A percentile compares a stretch with the other conserved stretches of the same genome.
These are phyloP conservation scores for Parauchenoglanis ngamensis DNA, from an alignment of 2,797 vertebrate species.

Conservation along the genomic window DNA sequence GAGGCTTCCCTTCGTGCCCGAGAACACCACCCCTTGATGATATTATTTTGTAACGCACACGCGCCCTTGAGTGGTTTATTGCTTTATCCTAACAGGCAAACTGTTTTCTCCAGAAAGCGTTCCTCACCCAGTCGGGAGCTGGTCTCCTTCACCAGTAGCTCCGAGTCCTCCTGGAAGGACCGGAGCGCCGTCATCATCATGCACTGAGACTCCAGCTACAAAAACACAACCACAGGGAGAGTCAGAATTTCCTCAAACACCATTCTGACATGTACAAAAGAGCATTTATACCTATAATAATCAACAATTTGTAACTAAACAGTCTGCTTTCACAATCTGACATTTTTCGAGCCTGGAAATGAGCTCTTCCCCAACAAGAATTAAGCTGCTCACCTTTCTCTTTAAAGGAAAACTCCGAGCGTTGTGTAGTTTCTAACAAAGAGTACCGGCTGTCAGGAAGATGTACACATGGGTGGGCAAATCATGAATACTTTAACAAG, in stretches of 20 bases:
- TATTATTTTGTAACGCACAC: background rate
- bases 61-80: background rate
- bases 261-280: background rate
- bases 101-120: background rate
- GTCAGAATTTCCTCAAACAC: background rate
- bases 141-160: slow-evolving; percentile 73
- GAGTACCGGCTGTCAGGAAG: background rate
- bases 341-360: background rate
- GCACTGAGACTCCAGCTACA: slow-evolving; percentile 75
- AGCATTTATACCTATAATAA: background rate
- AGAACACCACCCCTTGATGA: background rate
- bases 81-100: background rate
- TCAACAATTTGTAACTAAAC: background rate
- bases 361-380: background rate
- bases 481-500: background rate
- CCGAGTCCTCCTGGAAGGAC: slow-evolving; percentile 71
- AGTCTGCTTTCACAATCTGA: background rate
- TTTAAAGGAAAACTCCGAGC: background rate
- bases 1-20: background rate
- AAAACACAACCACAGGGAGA: slow-evolving; percentile 3
- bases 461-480: background rate
- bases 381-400: background rate
- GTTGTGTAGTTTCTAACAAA: background rate
- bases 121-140: slow-evolving; percentile 73
- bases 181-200: slow-evolving; percentile 70